Conservation (phyloP, 2,113 vertebrate genomes). For the Nesoenas mayeri region DNA sequence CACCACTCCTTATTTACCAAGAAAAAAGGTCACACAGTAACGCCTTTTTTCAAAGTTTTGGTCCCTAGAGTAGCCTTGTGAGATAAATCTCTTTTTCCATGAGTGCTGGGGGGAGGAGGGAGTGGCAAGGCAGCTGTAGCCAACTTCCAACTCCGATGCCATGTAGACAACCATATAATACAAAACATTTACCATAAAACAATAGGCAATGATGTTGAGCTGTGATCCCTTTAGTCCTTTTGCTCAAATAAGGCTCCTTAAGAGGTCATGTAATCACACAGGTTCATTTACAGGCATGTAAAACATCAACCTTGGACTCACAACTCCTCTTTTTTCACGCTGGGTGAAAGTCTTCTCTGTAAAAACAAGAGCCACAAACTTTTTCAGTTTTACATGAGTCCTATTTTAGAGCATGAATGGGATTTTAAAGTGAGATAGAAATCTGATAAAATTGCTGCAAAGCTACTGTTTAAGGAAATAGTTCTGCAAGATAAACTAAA, state of each 20-base stretch:
- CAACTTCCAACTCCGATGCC: neutral
- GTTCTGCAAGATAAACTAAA: neutral
- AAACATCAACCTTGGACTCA: neutral
- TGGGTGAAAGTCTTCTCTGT: neutral
- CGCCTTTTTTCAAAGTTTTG: conserved; percentile 21
- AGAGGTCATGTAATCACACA: neutral
- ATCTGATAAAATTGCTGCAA: neutral
- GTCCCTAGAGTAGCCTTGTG: neutral
- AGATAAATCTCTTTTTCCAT: conserved; percentile 12
- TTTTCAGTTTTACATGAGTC: neutral
- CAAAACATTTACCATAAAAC: neutral
- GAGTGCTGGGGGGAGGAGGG: neutral
- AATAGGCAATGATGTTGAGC: fast-evolving
- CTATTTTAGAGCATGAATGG: neutral
- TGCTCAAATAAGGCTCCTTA: neutral
- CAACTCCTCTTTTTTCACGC: neutral
- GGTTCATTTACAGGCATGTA: neutral
- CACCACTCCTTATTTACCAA: conserved; percentile 51
- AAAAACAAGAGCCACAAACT: neutral
- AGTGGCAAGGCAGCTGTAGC: neutral
- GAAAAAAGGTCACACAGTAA: conserved; percentile 12
- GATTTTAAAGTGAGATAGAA: neutral
- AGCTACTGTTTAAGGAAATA: neutral
- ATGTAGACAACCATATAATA: neutral
- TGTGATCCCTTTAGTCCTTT: neutral